Evolutionary conservation across 1,140 invertebrate species (phyloP).

Genomic region (Harlomillsia oculata): DNA sequence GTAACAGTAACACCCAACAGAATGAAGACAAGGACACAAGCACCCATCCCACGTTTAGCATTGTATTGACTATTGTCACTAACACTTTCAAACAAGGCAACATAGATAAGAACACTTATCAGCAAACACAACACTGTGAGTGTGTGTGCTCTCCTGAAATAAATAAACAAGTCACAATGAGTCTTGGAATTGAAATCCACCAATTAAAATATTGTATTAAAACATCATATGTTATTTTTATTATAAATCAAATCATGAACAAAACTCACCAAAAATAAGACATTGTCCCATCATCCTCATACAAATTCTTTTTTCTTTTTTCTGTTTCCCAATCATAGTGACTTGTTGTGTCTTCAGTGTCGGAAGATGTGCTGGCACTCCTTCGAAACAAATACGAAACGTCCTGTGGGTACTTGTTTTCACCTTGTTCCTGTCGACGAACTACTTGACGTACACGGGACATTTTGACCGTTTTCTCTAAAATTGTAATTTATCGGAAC

Average conservation of each 20-base stretch:
- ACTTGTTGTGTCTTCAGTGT: neutral
- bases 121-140: conserved; percentile 45
- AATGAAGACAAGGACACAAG: conserved; percentile 47
- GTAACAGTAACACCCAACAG: conserved; percentile 50
- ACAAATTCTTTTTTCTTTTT: conserved; percentile 40
- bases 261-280: conserved; percentile 47
- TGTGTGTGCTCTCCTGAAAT: conserved; percentile 47
- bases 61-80: conserved; percentile 43
- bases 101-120: conserved; percentile 44
- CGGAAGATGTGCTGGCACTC: neutral
- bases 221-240: neutral
- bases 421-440: too few species aligned
- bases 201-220: neutral
- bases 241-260: neutral
- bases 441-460: too few species aligned
- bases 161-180: conserved; percentile 12
- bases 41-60: conserved; percentile 48
- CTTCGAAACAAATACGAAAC: too few species aligned
- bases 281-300: conserved; percentile 49
- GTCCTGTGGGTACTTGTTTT: too few species aligned
- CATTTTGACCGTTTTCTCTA: too few species aligned
- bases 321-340: conserved; percentile 45
- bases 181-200: neutral
- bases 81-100: conserved; percentile 44
- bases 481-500: too few species aligned